phyloP scores from a whole-genome alignment of 2,888 invertebrate species.

The Phyllotreta striolata region DNA sequence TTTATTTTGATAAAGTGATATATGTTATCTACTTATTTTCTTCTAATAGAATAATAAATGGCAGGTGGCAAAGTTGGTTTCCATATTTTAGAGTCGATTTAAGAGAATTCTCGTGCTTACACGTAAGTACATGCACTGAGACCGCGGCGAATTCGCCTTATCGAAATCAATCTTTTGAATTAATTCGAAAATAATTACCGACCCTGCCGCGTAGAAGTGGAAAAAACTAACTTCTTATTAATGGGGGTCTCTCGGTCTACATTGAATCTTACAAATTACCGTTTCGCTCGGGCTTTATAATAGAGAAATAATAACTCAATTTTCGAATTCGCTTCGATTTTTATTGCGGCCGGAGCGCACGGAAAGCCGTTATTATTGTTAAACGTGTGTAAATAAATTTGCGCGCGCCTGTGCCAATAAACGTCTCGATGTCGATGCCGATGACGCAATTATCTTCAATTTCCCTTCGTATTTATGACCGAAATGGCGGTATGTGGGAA shows the following conservation, averaged over 20 bases:
- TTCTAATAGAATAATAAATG: too few relatives aligned
- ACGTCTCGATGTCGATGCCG: too few relatives aligned
- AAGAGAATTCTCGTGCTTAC: too few relatives aligned
- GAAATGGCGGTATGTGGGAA: too few relatives aligned
- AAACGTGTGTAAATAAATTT: slow-evolving; percentile 49
- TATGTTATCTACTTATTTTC: too few relatives aligned
- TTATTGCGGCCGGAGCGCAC: slow-evolving; percentile 40
- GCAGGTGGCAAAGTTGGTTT: too few relatives aligned
- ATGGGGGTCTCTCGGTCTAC: slow-evolving; percentile 4
- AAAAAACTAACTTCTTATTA: slow-evolving; percentile 27
- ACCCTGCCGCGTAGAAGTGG: slow-evolving; percentile 15
- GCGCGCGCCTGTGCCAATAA: too few relatives aligned
- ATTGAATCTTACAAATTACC: slow-evolving; percentile 23
- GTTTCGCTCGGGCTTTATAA: slow-evolving; percentile 37
- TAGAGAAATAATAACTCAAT: slow-evolving; percentile 52
- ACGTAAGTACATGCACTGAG: too few relatives aligned
- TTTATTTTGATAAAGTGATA: too few relatives aligned
- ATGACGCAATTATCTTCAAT: too few relatives aligned
- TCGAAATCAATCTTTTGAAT: slow-evolving; percentile 27
- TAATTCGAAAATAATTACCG: slow-evolving; percentile 42
- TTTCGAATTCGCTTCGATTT: slow-evolving; percentile 48
- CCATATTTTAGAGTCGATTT: too few relatives aligned
- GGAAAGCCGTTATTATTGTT: slow-evolving; percentile 44
- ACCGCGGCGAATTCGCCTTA: slow-evolving; percentile 25
- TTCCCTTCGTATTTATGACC: too few relatives aligned